Evolutionary conservation across 2,888 invertebrate species (phyloP), one percentile per base, ranked within the genome.

Genomic region (Liodrosophila aerea): DNA sequence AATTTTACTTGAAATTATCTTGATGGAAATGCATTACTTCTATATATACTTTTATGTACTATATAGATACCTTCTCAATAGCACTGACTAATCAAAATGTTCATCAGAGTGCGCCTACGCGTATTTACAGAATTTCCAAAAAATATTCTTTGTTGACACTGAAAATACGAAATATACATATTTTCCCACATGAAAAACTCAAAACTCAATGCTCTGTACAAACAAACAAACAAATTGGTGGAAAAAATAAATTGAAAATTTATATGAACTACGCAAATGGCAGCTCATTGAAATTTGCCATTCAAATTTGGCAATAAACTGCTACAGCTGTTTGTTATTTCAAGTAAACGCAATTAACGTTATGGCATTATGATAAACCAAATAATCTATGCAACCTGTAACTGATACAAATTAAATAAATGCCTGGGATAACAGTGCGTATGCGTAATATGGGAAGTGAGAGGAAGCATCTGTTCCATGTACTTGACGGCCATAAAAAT

Each of bases 101-200:
- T 22, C 36, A n/a, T 4, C 36, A 41, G 13, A 15, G 7, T 41
- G 29, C 30, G 50, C 13, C 41, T 49, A 22, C 39, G 22, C 12
- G 40, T 29, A 36, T 43, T 36, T 18, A 18, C 5, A 7, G 56
- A 52, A 37, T 49, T 62, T 83, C 77, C 76, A 77, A 8, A 75
- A 69, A 80, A 9, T 33, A 31, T 45, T 49, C 39, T 43, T 47
- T 61, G 61, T 64, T 84, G 78, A 84, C 84, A 80, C 63, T 80
- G 83, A 78, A 75, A 66, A 58, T 51, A 12, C 2, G 7, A 41
- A 22, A 27, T 18, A 59, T 51, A 41, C 11, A 27, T 18, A 59
- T 51, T 52, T 33, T 43, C 36, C 30, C 29, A 56, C 34, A 54
- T 46, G 59, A 49, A 57, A 33, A 39, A 50, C 46, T 53, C 56